These are phyloP conservation scores for Oncorhynchus gorbuscha DNA, from an alignment of 2,113 vertebrate species.

Conservation along the genomic window DNA sequence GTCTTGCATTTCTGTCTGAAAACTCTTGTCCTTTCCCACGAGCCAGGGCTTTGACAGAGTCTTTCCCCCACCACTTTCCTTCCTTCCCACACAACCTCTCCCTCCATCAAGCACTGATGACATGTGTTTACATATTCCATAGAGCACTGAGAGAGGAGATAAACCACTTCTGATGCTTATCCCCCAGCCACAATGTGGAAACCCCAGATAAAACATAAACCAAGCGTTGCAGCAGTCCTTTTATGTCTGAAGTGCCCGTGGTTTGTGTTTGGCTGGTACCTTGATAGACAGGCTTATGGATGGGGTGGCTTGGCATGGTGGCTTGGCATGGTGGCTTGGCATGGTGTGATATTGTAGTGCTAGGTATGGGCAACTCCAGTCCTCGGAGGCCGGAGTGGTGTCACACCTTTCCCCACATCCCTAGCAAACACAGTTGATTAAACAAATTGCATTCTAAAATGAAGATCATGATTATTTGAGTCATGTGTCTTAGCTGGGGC, in stretches of 20 bases:
- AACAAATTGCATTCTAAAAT: no score
- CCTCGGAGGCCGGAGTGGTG: no score
- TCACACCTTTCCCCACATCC: no score
- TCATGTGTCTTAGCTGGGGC: no score
- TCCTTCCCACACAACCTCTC: conserved; percentile 4
- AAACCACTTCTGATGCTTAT: conserved; percentile 76
- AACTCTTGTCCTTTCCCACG: neutral
- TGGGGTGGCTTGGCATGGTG: conserved; percentile 35
- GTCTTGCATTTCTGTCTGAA: no score
- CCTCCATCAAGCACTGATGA: conserved; percentile 62
- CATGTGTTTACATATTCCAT: conserved; percentile 75
- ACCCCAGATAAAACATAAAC: conserved; percentile 75
- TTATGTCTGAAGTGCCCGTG: conserved; percentile 71
- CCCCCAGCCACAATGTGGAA: conserved; percentile 69
- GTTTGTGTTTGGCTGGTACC: conserved; percentile 52
- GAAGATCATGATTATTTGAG: no score
- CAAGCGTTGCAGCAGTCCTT: conserved; percentile 63
- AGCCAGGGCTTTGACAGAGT: neutral
- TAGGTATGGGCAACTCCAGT: no score
- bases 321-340: conserved; percentile 13
- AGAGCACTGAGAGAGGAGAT: conserved; percentile 72
- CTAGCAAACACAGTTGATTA: no score
- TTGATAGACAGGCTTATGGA: conserved; percentile 46
- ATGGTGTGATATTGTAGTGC: conserved; percentile 31
- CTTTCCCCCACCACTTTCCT: neutral